Conservation (phyloP, 2,888 invertebrate species). For the Allygus modestus region DNA sequence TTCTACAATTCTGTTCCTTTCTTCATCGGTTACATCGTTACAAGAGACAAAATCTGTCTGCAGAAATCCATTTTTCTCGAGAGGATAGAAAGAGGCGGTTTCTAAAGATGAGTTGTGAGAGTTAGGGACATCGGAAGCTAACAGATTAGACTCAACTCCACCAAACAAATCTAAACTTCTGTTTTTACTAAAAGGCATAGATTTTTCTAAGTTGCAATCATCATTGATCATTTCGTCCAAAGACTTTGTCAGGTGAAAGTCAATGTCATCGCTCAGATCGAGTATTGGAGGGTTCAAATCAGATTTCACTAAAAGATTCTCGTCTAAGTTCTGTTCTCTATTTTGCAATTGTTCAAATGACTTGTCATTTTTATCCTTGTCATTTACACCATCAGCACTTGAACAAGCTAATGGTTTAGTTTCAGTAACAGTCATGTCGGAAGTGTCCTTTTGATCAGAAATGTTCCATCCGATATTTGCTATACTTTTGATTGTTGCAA, state of each 20-base stretch:
- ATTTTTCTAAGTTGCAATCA: conserved; percentile 20
- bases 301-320: conserved; percentile 35
- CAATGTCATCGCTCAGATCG: conserved; percentile 61
- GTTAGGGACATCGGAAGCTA: not conserved
- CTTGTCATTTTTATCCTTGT: conserved; percentile 29
- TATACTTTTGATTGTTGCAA: not conserved
- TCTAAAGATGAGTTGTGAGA: not conserved
- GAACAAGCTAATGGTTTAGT: not conserved
- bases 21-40: conserved; percentile 59
- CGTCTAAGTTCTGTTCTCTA: not conserved
- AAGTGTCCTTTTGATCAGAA: not conserved
- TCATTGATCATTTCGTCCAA: conserved; percentile 44
- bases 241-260: conserved; percentile 48
- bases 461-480: not conserved
- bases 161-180: conserved; percentile 44
- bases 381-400: not conserved
- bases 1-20: conserved; percentile 58
- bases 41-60: conserved; percentile 28
- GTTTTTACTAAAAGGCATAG: conserved; percentile 5
- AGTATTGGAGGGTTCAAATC: conserved; percentile 53
- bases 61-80: conserved; percentile 44
- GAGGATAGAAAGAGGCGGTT: conserved; percentile 25
- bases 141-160: conserved; percentile 5
- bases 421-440: not conserved
- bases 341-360: not conserved